A percentile compares a stretch with the other conserved stretches of the same genome.
These are phyloP conservation scores for Phataginus tetradactyla DNA, from an alignment of 2,797 vertebrate species.

Conservation along the genomic window DNA sequence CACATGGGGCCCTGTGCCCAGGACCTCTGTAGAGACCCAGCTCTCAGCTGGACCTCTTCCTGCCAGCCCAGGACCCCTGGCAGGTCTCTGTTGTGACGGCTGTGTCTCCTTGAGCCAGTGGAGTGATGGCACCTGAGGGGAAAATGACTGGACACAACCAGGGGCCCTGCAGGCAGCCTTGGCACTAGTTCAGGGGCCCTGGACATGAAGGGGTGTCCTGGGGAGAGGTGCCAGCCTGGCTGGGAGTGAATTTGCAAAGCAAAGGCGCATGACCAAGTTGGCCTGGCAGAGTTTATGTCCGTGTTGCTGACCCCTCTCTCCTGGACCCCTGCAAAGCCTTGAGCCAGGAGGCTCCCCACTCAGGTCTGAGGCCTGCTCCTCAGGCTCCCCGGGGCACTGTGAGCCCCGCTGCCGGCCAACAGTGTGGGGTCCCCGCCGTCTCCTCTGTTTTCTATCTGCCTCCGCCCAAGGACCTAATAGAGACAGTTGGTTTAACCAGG, in stretches of 20 bases:
- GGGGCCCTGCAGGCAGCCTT: background rate
- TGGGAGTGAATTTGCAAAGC: background rate
- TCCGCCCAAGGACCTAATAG: background rate
- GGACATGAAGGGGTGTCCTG: background rate
- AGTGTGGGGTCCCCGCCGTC: background rate
- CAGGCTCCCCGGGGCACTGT: background rate
- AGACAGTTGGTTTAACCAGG: background rate
- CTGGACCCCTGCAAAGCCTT: background rate
- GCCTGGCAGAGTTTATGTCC: background rate
- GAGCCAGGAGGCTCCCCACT: too few relatives aligned
- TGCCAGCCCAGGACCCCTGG: fast-evolving
- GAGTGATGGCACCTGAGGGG: background rate
- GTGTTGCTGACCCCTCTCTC: background rate
- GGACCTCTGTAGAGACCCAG: background rate
- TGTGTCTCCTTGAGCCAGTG: background rate
- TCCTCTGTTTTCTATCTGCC: background rate
- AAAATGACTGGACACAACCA: background rate
- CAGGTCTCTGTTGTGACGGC: background rate
- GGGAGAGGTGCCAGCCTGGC: background rate
- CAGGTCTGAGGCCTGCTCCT: background rate
- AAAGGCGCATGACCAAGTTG: background rate
- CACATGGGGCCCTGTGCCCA: fast-evolving
- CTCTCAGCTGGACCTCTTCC: background rate
- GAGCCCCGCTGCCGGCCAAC: background rate
- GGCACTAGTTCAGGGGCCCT: background rate